Conservation (phyloP, 2,888 invertebrate species). For the Taenaris catops region DNA sequence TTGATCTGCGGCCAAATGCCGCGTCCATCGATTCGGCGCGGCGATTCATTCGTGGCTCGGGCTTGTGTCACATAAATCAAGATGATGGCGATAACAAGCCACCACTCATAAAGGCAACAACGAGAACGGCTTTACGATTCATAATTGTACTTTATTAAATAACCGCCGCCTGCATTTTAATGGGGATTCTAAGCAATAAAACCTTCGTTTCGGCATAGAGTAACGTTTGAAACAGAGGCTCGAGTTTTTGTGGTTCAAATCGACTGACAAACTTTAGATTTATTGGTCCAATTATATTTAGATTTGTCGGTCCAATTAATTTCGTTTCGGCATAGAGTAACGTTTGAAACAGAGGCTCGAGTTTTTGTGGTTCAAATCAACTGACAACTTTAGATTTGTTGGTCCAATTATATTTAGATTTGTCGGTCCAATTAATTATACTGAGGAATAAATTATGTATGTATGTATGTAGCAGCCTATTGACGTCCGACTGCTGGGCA, state of each 20-base stretch:
- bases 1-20: slow-evolving; percentile 22
- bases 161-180: slow-evolving; percentile 65
- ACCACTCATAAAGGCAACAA: slow-evolving; percentile 67
- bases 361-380: slow-evolving; percentile 10
- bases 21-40: slow-evolving; percentile 27
- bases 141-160: slow-evolving; percentile 77
- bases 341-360: slow-evolving; percentile 10
- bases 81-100: slow-evolving; percentile 71
- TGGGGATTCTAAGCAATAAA: slow-evolving; percentile 49
- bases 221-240: slow-evolving; percentile 12
- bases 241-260: slow-evolving; percentile 10
- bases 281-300: background rate
- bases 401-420: background rate
- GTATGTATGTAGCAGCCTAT: no score
- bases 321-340: slow-evolving; percentile 19
- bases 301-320: background rate
- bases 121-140: slow-evolving; percentile 75
- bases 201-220: slow-evolving; percentile 23
- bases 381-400: slow-evolving; percentile 2
- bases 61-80: slow-evolving; percentile 64
- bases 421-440: background rate
- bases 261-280: background rate
- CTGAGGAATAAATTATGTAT: no score
- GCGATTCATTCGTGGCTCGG: slow-evolving; percentile 26
- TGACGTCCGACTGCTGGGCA: no score